A percentile compares a stretch with the other conserved stretches of the same genome.
phyloP scores from a whole-genome alignment of 2,888 invertebrate species.

The Conistra vaccinii region DNA sequence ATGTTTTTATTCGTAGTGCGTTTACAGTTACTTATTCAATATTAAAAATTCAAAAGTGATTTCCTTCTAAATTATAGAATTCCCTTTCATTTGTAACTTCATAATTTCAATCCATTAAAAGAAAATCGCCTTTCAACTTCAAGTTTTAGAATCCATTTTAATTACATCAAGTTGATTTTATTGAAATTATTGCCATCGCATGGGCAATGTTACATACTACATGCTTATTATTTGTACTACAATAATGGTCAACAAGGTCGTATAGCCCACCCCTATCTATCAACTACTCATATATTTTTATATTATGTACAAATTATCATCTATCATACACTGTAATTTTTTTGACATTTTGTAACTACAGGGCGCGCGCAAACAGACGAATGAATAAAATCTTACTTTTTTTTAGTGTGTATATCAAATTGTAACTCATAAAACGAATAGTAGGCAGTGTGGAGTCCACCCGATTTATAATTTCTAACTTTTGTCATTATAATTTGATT shows the following conservation, averaged over 20 bases:
- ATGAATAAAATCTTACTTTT: constrained; percentile 2
- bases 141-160: constrained; percentile 1
- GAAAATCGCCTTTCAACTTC: background rate
- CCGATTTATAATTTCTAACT: background rate
- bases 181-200: background rate
- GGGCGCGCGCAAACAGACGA: constrained; percentile 2
- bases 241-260: constrained; percentile 17
- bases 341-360: background rate
- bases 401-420: constrained; percentile 53
- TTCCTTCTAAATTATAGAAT: background rate
- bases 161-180: constrained; percentile 9
- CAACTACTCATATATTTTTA: constrained; percentile 30
- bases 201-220: constrained; percentile 11
- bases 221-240: constrained; percentile 35
- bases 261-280: constrained; percentile 37
- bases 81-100: background rate
- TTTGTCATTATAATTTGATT: too few species aligned
- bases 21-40: background rate
- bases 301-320: constrained; percentile 50
- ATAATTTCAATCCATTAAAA: background rate
- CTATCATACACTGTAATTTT: constrained; percentile 34
- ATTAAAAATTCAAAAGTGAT: constrained; percentile 11
- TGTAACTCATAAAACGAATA: constrained; percentile 40
- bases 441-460: background rate
- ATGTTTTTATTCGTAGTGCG: constrained; percentile 3